Evolutionary conservation across 2,797 vertebrate species (phyloP).

Genomic region (Lepus oiostolus): DNA sequence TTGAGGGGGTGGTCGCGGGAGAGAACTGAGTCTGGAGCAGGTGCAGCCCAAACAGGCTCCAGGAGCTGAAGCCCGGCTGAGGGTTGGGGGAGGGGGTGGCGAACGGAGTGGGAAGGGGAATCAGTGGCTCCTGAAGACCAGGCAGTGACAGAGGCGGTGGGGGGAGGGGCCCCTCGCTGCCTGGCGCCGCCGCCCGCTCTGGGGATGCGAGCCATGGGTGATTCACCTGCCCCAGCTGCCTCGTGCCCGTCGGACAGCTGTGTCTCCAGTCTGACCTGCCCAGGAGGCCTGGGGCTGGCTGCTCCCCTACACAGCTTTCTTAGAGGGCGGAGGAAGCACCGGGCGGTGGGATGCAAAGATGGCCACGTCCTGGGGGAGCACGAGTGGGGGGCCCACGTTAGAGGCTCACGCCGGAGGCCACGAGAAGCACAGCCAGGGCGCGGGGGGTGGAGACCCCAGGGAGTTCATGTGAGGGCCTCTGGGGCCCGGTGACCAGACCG

Average conservation of each 20-base stretch:
- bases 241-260: not conserved
- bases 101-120: not conserved
- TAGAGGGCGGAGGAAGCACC: not conserved
- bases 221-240: conserved; percentile 44
- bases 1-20: not conserved
- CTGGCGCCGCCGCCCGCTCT: not conserved
- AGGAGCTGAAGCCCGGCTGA: not conserved
- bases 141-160: not conserved
- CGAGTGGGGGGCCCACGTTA: not conserved
- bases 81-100: not conserved
- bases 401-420: not conserved
- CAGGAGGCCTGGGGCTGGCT: not conserved
- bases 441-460: not conserved
- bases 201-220: not conserved
- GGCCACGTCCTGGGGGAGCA: not conserved
- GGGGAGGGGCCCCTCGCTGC: not conserved
- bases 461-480: not conserved
- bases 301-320: not conserved
- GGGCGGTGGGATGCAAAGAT: not conserved
- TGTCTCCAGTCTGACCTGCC: conserved; percentile 42
- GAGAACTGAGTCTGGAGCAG: not conserved
- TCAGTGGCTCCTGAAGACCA: not conserved
- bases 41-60: not conserved
- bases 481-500: not conserved
- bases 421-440: not conserved